Conservation (phyloP, 2,888 invertebrate genomes). For the Apamea sordens region DNA sequence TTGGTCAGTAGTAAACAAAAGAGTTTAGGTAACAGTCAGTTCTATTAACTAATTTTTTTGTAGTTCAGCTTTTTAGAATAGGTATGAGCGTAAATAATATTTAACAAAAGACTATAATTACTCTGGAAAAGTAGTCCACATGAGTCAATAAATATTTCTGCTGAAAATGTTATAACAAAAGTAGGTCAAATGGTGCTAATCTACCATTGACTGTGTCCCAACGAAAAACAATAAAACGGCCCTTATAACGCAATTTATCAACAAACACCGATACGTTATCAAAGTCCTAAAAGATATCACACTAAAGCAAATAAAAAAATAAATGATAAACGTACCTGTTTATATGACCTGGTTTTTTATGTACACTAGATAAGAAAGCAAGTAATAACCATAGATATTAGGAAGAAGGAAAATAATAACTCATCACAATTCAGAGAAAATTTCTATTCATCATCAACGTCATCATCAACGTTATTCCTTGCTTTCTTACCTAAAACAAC, state of each 20-base stretch:
- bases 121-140: not conserved
- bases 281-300: conserved; percentile 73
- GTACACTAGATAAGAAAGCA: conserved; percentile 89
- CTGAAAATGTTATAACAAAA: not conserved
- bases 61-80: not conserved
- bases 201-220: conserved; percentile 8
- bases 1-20: no score
- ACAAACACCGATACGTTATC: conserved; percentile 69
- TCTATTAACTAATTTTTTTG: not conserved
- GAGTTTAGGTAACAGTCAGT: not conserved
- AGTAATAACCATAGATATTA: conserved; percentile 81
- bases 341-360: conserved; percentile 82
- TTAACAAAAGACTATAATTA: not conserved
- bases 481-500: conserved; percentile 83
- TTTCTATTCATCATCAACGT: conserved; percentile 86
- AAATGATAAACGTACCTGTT: conserved; percentile 81
- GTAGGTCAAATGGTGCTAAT: conserved; percentile 16
- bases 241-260: conserved; percentile 68
- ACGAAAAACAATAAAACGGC: conserved; percentile 41
- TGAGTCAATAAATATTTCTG: not conserved
- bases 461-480: conserved; percentile 81
- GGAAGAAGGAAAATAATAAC: conserved; percentile 76
- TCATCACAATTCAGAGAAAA: conserved; percentile 87
- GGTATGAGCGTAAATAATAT: no score
- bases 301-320: conserved; percentile 80